These are phyloP conservation scores for Polietes domitor DNA, from an alignment of 2,888 invertebrate genomes.

Conservation along the genomic window DNA sequence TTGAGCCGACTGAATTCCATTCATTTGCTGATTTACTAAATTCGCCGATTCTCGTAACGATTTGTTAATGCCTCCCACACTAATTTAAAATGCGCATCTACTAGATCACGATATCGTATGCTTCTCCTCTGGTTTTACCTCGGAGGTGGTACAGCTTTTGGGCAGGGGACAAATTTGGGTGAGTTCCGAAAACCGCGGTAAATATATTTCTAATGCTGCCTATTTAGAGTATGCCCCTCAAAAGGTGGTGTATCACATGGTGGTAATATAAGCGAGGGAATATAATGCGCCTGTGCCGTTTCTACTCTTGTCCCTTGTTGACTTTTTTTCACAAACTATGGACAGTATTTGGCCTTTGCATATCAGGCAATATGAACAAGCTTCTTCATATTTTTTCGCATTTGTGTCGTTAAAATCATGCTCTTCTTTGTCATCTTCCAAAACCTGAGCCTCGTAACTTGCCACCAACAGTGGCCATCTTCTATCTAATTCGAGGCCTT, in stretches of 20 bases:
- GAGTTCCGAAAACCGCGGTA: background rate
- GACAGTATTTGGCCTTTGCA: too few relatives aligned
- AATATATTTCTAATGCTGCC: conserved; percentile 14
- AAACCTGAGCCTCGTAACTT: too few relatives aligned
- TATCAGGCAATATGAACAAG: too few relatives aligned
- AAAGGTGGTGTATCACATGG: background rate
- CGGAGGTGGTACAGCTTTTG: conserved; percentile 30
- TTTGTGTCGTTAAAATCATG: too few relatives aligned
- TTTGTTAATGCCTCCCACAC: conserved; percentile 26
- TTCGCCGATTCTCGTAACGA: conserved; percentile 24
- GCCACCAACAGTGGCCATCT: too few relatives aligned
- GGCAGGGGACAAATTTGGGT: conserved; percentile 3
- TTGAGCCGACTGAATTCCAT: background rate
- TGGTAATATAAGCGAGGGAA: background rate
- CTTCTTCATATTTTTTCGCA: too few relatives aligned
- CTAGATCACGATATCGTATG: conserved; percentile 25
- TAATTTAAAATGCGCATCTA: conserved; percentile 19
- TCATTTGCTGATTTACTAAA: conserved; percentile 12
- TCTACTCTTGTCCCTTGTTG: too few relatives aligned
- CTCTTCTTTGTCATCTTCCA: too few relatives aligned
- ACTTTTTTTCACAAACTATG: too few relatives aligned
- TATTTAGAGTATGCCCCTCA: background rate
- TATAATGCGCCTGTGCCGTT: too few relatives aligned
- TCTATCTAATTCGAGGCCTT: too few relatives aligned
- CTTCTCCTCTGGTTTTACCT: conserved; percentile 36